Base-by-base conservation (phyloP, 1,140 invertebrate genomes). In the Euura lappo region DNA sequence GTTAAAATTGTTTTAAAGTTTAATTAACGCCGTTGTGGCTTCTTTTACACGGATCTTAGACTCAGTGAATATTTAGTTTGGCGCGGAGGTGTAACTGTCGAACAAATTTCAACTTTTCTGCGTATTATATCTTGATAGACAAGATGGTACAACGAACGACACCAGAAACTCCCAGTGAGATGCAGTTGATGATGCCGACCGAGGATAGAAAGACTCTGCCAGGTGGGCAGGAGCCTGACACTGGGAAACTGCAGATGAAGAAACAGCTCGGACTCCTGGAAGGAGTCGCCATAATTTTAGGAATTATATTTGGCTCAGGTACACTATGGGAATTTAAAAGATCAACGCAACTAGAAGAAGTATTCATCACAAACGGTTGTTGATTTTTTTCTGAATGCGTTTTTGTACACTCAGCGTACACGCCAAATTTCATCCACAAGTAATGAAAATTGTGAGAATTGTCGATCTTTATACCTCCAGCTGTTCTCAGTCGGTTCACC, bases 291-390 rank as follows among this genome's bases (percentile, higher is more conserved):
- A 94, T 97, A 71, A 96, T 97, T 81, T 86, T 97, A 73, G 96
- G 96, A 65, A 95, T 96, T 45, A 97, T 97, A 78, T 94, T 97
- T 79, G 96, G 96, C 2, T 95, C 95, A 69, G 95, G 95, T 85
- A 89, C 80, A 73, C 74, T 71, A 66, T 44, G 28, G 28, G 28
- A 28, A 28, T 28, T 28, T 28, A 28, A 28, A 28, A 28, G 28
- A 28, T 28, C 28, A 28, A 28, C 28, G 28, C 28, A 28, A 28
- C 28, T 28, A 28, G 28, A 0, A 28, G 28, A 28, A 28, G 28
- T 28, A 28, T 28, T 28, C 28, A 28, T 28, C 28, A 1, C 28
- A 28, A 28, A 28, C 28, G 1, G 28, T 28, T 28, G 28, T 28
- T 28, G 28, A 28, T 28, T 28, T 28, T 28, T 28, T 28, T 28